These are phyloP conservation scores for Drosophila pseudotalamancana DNA, from an alignment of 2,888 invertebrate species.

Conservation along the genomic window DNA sequence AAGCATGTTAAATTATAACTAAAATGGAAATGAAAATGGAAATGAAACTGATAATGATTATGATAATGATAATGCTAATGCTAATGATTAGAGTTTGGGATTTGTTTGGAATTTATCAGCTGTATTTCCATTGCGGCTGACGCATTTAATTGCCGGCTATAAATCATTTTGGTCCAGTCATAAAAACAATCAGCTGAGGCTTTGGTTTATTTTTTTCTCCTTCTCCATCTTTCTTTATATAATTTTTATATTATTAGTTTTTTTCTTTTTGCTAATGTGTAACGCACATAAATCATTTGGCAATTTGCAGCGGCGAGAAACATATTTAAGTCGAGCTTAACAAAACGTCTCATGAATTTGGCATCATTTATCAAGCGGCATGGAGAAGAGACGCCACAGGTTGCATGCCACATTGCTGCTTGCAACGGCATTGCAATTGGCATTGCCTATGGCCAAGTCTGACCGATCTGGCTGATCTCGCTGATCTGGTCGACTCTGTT, in stretches of 20 bases:
- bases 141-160: constrained; percentile 30
- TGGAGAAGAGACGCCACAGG: constrained; percentile 43
- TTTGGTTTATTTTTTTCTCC: neutral
- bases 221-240: neutral
- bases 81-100: constrained; percentile 1
- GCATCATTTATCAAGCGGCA: constrained; percentile 72
- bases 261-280: constrained; percentile 1
- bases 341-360: constrained; percentile 75
- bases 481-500: constrained; percentile 14
- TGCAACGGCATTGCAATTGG: constrained; percentile 28
- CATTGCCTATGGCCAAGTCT: constrained; percentile 25
- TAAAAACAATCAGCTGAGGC: constrained; percentile 20
- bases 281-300: constrained; percentile 23
- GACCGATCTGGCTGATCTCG: constrained; percentile 5
- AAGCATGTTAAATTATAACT: constrained; percentile 28
- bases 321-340: constrained; percentile 25
- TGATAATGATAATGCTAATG: constrained; percentile 12
- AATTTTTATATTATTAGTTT: too few species aligned
- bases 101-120: constrained; percentile 3
- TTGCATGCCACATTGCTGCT: constrained; percentile 24
- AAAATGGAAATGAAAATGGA: constrained; percentile 25
- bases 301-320: constrained; percentile 43
- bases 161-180: constrained; percentile 41
- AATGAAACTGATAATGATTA: constrained; percentile 26
- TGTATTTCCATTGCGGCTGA: constrained; percentile 15